phyloP scores from a whole-genome alignment of 2,797 vertebrate genomes.

The Gobio occitaniae region DNA sequence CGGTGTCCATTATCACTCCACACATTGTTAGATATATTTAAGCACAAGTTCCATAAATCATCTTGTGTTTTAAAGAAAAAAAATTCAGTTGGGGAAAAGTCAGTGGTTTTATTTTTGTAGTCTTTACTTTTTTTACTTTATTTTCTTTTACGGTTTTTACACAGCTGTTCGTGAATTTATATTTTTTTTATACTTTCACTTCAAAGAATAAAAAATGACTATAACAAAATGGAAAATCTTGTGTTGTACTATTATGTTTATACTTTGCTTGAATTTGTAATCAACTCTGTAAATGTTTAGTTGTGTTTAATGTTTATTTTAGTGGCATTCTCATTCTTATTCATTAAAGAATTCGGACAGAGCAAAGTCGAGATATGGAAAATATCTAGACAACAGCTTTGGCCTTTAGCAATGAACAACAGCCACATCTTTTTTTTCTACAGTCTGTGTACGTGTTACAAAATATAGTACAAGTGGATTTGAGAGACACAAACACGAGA shows the following conservation, averaged over 20 bases:
- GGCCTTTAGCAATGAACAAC: conserved; percentile 1
- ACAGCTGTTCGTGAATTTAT: neutral
- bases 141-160: neutral
- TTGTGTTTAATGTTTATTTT: conserved; percentile 11
- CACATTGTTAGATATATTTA: neutral
- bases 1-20: conserved; percentile 4
- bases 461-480: neutral
- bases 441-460: neutral
- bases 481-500: neutral
- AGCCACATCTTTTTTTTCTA: neutral
- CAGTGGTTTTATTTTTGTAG: conserved; percentile 16
- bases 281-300: conserved; percentile 24
- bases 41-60: neutral
- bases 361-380: conserved; percentile 4
- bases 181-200: conserved; percentile 15
- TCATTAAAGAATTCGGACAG: neutral
- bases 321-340: neutral
- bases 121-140: neutral
- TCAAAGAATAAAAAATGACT: neutral
- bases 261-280: neutral
- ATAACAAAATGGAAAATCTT: neutral
- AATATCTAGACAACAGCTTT: neutral
- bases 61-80: neutral
- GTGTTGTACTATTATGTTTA: conserved; percentile 8
- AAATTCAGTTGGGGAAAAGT: conserved; percentile 2